phyloP scores from a whole-genome alignment of 2,113 vertebrate species.

The human region GRCh38 chr13:42895001-42895500 shows the following conservation, averaged over 20 bases:
- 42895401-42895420: background rate
- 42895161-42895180: slow-evolving; percentile 57
- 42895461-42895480: background rate
- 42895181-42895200: background rate
- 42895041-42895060: slow-evolving; percentile 38
- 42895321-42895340: background rate
- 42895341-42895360: background rate
- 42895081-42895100: slow-evolving; percentile 88
- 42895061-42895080: slow-evolving; percentile 75
- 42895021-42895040: slow-evolving; percentile 65
- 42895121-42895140: slow-evolving; percentile 66
- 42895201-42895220: background rate
- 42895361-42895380: background rate
- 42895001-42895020: slow-evolving; percentile 70
- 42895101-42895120: slow-evolving; percentile 89
- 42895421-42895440: background rate
- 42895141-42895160: slow-evolving; percentile 52
- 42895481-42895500: background rate
- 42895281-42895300: background rate
- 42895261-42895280: background rate
- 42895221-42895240: slow-evolving; percentile 40
- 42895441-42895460: background rate
- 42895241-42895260: background rate
- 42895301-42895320: background rate
- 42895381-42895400: background rate